Evolutionary conservation across 2,888 invertebrate genomes (phyloP).

Genomic region (Sinohyriopsis cumingii): DNA sequence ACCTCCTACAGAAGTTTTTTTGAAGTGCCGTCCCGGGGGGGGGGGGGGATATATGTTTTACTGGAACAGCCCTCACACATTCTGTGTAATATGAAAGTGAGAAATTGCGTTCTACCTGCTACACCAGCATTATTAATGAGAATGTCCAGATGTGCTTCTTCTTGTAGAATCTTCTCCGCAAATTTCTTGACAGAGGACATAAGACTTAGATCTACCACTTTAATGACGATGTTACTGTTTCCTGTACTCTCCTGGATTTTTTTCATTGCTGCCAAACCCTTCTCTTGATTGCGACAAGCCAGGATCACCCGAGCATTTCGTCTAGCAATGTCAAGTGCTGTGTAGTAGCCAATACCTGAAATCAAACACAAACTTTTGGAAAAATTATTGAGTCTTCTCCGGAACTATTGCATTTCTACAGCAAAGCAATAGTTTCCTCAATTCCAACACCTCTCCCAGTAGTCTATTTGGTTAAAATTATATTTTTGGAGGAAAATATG

Average conservation of each 20-base stretch:
- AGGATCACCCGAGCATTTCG: slow-evolving; percentile 59
- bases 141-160: slow-evolving; percentile 54
- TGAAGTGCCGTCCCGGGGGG: too few relatives aligned
- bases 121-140: slow-evolving; percentile 64
- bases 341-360: slow-evolving; percentile 60
- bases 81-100: not conserved
- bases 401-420: too few relatives aligned
- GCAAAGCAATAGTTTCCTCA: not conserved
- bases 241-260: slow-evolving; percentile 66
- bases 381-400: too few relatives aligned
- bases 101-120: slow-evolving; percentile 34
- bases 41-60: too few relatives aligned
- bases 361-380: not conserved
- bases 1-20: too few relatives aligned
- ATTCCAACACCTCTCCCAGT: not conserved
- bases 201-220: slow-evolving; percentile 46
- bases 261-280: slow-evolving; percentile 40
- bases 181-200: slow-evolving; percentile 56
- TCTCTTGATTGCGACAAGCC: slow-evolving; percentile 50
- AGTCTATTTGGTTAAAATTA: too few relatives aligned
- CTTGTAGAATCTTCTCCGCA: slow-evolving; percentile 38
- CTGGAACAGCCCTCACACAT: not conserved
- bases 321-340: slow-evolving; percentile 56
- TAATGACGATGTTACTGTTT: slow-evolving; percentile 48
- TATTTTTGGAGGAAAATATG: too few relatives aligned